Evolutionary conservation across 2,888 invertebrate genomes (phyloP).

Genomic region (Fragum sueziense): DNA sequence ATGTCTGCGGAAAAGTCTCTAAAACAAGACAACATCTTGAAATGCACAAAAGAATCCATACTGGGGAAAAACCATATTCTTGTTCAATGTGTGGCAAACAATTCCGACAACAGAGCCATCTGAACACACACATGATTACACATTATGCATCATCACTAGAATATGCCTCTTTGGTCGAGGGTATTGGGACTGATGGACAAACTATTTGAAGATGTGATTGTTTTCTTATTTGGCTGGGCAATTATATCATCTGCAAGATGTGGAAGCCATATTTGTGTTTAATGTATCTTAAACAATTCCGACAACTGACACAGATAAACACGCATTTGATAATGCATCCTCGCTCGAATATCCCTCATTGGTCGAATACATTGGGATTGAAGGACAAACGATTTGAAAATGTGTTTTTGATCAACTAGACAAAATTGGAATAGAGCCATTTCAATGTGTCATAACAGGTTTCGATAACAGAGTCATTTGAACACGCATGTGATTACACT

Average conservation of each 20-base stretch:
- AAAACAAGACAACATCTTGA: constrained; percentile 12
- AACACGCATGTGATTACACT: neutral
- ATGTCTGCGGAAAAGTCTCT: constrained; percentile 11
- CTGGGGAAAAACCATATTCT: constrained; percentile 26
- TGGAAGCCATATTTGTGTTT: neutral
- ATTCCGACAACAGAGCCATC: constrained; percentile 4
- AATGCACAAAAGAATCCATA: constrained; percentile 23
- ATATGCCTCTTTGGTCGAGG: neutral
- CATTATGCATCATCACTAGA: neutral
- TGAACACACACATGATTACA: neutral
- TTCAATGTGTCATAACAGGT: neutral
- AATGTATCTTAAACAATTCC: neutral
- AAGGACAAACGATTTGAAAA: too few species aligned
- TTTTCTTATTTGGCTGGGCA: neutral
- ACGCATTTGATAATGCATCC: too few species aligned
- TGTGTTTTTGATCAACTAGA: too few species aligned
- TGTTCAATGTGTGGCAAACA: constrained; percentile 19
- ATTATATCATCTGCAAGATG: neutral
- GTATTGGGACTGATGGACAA: too few species aligned
- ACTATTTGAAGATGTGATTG: too few species aligned
- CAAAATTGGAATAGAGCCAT: too few species aligned
- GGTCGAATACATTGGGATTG: neutral
- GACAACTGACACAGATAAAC: too few species aligned
- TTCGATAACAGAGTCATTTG: constrained; percentile 1
- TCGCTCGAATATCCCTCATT: neutral